Percentiles rank a stretch among this genome's conserved stretches.
These are phyloP conservation scores for Holothuria glaberrima DNA, from an alignment of 35 echinoderm and acorn worm genomes.

Conservation along the genomic window DNA sequence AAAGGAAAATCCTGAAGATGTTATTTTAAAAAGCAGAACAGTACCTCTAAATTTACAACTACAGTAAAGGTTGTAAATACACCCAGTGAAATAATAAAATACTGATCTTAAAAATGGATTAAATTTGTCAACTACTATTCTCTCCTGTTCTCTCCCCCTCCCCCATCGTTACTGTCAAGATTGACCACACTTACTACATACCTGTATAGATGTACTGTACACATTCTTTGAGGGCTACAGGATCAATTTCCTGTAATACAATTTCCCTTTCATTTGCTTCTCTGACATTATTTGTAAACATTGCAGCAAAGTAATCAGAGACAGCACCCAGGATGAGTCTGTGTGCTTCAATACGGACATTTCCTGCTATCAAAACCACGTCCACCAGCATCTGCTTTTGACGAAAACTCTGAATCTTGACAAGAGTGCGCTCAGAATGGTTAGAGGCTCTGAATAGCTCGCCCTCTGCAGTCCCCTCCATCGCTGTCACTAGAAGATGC, in stretches of 20 bases:
- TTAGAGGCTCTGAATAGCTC: conserved; percentile 88
- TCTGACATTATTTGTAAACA: conserved; percentile 92
- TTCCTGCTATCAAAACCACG: conserved; percentile 79
- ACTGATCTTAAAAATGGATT: too few species aligned
- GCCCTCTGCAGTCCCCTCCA: conserved; percentile 70
- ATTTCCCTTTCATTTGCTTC: conserved; percentile 83
- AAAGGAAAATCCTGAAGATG: too few species aligned
- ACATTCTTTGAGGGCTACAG: conserved; percentile 81
- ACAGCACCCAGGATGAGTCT: conserved; percentile 93
- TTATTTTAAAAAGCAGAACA: too few species aligned
- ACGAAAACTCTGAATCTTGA: conserved; percentile 85
- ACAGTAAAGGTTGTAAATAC: too few species aligned
- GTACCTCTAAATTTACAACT: too few species aligned
- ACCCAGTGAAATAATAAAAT: too few species aligned
- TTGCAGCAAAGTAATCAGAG: conserved; percentile 98
- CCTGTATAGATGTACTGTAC: conserved; percentile 99
- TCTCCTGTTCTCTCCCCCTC: too few species aligned
- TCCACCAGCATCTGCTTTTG: conserved; percentile 80
- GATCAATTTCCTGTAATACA: conserved; percentile 76
- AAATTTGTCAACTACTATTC: too few species aligned
- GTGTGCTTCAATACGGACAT: conserved; percentile 86
- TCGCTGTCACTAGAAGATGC: background rate
- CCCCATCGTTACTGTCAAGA: too few species aligned
- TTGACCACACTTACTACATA: background rate
- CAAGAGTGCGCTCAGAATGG: conserved; percentile 89